These are phyloP conservation scores for Rutilus rutilus DNA, from an alignment of 2,113 vertebrate species.

Conservation along the genomic window DNA sequence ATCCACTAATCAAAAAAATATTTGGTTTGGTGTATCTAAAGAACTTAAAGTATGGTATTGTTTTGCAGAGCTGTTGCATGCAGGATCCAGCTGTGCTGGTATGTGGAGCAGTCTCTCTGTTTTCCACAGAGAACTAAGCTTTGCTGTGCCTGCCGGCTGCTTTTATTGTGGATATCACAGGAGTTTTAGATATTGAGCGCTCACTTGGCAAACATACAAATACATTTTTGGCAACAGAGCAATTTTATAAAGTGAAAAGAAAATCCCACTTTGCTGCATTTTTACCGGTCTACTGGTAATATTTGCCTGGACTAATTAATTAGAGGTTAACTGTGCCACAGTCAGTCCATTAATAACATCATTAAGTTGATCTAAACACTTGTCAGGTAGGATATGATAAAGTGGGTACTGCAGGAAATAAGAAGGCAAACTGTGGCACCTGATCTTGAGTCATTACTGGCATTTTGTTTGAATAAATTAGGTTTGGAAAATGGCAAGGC, in stretches of 20 bases:
- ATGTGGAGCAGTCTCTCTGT: not conserved
- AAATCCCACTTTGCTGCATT: not conserved
- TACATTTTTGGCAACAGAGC: slow-evolving; percentile 43
- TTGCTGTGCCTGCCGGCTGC: slow-evolving; percentile 27
- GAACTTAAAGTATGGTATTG: not conserved
- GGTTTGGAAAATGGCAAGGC: not conserved
- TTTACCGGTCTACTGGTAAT: not conserved
- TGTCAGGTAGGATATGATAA: slow-evolving; percentile 4
- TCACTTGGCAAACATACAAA: slow-evolving; percentile 36
- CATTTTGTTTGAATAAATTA: slow-evolving; percentile 31
- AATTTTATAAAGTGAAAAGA: not conserved
- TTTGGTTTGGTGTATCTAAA: not conserved
- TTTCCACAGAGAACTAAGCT: slow-evolving; percentile 3
- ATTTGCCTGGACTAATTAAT: slow-evolving; percentile 9
- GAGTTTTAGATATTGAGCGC: slow-evolving; percentile 7
- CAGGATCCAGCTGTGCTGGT: slow-evolving; percentile 34
- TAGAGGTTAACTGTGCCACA: slow-evolving; percentile 16
- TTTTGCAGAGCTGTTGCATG: not conserved
- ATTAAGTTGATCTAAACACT: slow-evolving; percentile 12
- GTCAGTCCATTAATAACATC: slow-evolving; percentile 14
- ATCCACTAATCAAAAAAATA: not conserved
- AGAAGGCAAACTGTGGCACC: slow-evolving; percentile 20
- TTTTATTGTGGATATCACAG: slow-evolving; percentile 49
- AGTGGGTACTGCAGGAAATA: not conserved
- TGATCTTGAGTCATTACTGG: slow-evolving; percentile 24